Conservation (phyloP, 2,797 vertebrate genomes). For the Dipus sagitta region DNA sequence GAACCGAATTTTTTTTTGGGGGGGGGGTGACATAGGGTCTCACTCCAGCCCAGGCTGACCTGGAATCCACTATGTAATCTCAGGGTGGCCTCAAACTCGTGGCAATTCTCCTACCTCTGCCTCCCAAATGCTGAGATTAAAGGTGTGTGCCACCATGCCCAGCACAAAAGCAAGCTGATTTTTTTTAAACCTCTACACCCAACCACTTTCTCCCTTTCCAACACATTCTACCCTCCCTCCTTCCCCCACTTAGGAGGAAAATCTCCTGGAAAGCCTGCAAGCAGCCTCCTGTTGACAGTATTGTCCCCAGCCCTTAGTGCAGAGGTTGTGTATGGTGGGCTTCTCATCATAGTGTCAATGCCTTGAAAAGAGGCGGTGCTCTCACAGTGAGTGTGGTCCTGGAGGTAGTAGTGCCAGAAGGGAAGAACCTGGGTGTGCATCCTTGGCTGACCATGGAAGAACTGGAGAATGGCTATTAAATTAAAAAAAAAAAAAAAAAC, state of each 20-base stretch:
- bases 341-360: neutral
- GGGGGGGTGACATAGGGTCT: no score
- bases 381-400: neutral
- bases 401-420: neutral
- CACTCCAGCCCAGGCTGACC: no score
- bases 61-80: no score
- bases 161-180: no score
- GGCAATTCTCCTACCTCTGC: no score
- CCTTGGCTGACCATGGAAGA: constrained; percentile 54
- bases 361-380: neutral
- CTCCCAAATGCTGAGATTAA: no score
- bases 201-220: neutral
- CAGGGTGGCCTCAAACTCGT: no score
- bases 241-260: neutral
- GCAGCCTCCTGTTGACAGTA: neutral
- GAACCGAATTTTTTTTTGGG: neutral
- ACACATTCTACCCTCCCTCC: neutral
- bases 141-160: no score
- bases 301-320: neutral
- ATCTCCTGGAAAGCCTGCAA: neutral
- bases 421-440: neutral
- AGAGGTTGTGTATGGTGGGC: neutral
- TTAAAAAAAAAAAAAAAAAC: constrained; percentile 26
- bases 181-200: neutral
- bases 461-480: constrained; percentile 62